A percentile compares a stretch with the other conserved stretches of the same genome.
phyloP scores from a whole-genome alignment of 2,797 vertebrate species.

The Oryzias sinensis region DNA sequence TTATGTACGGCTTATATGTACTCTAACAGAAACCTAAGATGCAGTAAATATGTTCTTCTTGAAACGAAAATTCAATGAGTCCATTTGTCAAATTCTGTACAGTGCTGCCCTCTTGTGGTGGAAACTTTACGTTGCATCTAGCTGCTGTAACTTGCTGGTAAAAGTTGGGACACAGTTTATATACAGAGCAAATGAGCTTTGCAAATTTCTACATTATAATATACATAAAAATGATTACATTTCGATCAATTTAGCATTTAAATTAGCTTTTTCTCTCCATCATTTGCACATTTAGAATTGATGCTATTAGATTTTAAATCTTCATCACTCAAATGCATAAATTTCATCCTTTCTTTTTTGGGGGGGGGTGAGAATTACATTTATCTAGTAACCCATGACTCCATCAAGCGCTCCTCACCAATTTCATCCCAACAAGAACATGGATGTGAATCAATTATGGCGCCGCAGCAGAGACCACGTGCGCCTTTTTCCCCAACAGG shows the following conservation, averaged over 20 bases:
- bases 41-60: too few species aligned
- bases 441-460: conserved; percentile 27
- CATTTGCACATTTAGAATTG: not conserved
- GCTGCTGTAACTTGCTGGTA: too few species aligned
- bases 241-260: not conserved
- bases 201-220: not conserved
- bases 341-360: not conserved
- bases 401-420: not conserved
- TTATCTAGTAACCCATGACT: not conserved
- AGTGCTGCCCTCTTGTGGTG: conserved; percentile 38
- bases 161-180: not conserved
- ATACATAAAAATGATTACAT: not conserved
- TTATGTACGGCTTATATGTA: too few species aligned
- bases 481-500: not conserved
- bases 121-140: not conserved
- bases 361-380: not conserved
- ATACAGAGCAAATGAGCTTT: not conserved
- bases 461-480: conserved; percentile 2
- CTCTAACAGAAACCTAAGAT: too few species aligned
- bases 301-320: not conserved
- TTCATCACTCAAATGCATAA: not conserved
- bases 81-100: not conserved
- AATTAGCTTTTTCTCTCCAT: not conserved
- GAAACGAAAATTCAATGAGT: too few species aligned
- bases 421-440: conserved; percentile 9